Percentiles rank a stretch among this genome's conserved stretches.
Evolutionary conservation across 2,888 invertebrate genomes (phyloP).

Genomic region (Perizoma affinitatum): DNA sequence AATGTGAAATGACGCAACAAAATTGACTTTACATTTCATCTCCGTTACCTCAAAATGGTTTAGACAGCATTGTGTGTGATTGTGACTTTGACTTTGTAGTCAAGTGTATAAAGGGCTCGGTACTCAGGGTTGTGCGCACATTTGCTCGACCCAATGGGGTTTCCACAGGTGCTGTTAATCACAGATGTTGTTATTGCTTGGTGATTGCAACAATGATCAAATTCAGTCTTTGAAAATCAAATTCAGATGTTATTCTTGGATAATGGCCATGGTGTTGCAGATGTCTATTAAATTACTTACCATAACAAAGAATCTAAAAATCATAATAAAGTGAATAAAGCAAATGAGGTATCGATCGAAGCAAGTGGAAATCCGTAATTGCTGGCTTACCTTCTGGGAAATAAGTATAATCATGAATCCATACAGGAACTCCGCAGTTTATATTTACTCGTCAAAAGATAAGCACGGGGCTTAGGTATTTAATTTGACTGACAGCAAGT

Average conservation of each 20-base stretch:
- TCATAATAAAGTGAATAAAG: too few species aligned
- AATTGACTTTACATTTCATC: not conserved
- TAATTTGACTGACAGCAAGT: not conserved
- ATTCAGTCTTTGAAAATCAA: not conserved
- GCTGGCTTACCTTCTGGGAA: too few species aligned
- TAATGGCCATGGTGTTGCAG: too few species aligned
- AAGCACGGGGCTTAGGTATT: too few species aligned
- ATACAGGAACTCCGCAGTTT: too few species aligned
- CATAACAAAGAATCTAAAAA: too few species aligned
- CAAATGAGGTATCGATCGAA: too few species aligned
- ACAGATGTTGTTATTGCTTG: not conserved
- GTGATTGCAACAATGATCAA: not conserved
- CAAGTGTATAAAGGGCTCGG: constrained; percentile 18
- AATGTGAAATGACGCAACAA: too few species aligned
- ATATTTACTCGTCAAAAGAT: too few species aligned
- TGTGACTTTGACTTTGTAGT: constrained; percentile 25
- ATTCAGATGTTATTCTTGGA: not conserved
- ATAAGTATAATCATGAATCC: too few species aligned
- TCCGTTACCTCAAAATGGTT: constrained; percentile 11
- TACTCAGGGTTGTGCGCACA: constrained; percentile 13
- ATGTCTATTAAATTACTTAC: too few species aligned
- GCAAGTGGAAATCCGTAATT: too few species aligned
- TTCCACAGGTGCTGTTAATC: not conserved
- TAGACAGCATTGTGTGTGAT: constrained; percentile 4
- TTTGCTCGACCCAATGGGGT: constrained; percentile 2